These are phyloP conservation scores for Macaca mulatta DNA, from an alignment of 2,113 vertebrate species.

Conservation along the genomic window DNA sequence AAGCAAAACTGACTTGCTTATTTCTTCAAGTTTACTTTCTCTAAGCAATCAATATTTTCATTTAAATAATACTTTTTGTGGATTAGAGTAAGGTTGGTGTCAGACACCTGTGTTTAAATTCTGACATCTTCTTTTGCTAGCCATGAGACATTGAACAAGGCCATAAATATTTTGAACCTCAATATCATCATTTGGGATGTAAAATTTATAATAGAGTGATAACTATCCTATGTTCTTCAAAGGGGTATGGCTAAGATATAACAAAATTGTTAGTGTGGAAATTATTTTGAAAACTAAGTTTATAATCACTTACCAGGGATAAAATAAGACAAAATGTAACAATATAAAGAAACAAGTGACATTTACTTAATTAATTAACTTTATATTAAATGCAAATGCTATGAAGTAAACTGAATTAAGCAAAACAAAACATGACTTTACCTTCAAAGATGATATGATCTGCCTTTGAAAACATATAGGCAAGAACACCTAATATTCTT, in stretches of 20 bases:
- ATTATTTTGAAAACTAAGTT: background rate
- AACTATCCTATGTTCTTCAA: background rate
- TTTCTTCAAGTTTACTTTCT: slow-evolving; percentile 13
- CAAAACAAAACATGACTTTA: background rate
- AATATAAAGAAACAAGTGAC: background rate
- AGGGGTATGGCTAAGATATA: background rate
- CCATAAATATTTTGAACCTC: background rate
- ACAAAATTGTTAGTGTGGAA: background rate
- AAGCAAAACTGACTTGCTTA: background rate
- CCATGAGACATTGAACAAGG: background rate
- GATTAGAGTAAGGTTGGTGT: background rate
- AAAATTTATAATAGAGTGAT: background rate
- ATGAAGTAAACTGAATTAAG: background rate
- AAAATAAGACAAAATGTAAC: slow-evolving; percentile 11
- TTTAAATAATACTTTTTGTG: background rate
- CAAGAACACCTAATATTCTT: background rate
- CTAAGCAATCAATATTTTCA: background rate
- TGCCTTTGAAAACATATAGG: background rate
- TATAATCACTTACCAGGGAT: background rate
- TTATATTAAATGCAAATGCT: background rate
- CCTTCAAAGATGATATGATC: background rate
- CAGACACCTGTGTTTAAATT: background rate
- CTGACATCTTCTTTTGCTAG: background rate
- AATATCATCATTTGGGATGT: background rate
- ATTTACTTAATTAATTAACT: background rate